These are phyloP conservation scores for Octonoba sinensis DNA, from an alignment of 2,888 invertebrate genomes.

Conservation along the genomic window DNA sequence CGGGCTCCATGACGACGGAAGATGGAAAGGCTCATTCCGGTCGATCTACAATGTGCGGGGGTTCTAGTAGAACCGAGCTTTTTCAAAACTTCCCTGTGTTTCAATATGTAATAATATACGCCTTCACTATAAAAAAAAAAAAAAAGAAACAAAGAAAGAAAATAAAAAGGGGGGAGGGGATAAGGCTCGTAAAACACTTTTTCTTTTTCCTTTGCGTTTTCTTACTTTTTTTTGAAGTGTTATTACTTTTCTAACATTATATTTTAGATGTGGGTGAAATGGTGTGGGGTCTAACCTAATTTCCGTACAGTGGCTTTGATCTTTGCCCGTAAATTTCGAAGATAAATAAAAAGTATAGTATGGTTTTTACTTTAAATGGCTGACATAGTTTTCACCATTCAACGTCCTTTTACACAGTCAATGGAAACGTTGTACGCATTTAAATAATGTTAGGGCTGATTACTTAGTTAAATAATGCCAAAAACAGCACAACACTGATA, in stretches of 20 bases:
- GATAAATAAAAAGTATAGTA: too few species aligned
- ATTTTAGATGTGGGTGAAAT: slow-evolving; percentile 15
- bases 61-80: too few species aligned
- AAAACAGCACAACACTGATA: too few species aligned
- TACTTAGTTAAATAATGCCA: too few species aligned
- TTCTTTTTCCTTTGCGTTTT: neutral
- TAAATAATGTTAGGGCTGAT: too few species aligned
- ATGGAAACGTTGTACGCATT: too few species aligned
- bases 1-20: slow-evolving; percentile 21
- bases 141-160: neutral
- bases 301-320: slow-evolving; percentile 12
- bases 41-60: slow-evolving; percentile 17
- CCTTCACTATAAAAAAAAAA: slow-evolving; percentile 6
- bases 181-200: slow-evolving; percentile 12
- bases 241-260: neutral
- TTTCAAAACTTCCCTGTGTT: too few species aligned
- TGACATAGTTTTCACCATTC: too few species aligned
- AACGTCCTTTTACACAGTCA: too few species aligned
- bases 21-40: slow-evolving; percentile 6
- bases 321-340: too few species aligned
- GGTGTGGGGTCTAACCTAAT: slow-evolving; percentile 32
- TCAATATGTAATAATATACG: slow-evolving; percentile 11
- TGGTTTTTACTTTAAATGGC: too few species aligned
- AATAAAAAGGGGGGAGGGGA: too few species aligned
- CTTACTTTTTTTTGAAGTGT: neutral